phyloP scores from a whole-genome alignment of 2,797 vertebrate species.

The Phoxinus dragarum region DNA sequence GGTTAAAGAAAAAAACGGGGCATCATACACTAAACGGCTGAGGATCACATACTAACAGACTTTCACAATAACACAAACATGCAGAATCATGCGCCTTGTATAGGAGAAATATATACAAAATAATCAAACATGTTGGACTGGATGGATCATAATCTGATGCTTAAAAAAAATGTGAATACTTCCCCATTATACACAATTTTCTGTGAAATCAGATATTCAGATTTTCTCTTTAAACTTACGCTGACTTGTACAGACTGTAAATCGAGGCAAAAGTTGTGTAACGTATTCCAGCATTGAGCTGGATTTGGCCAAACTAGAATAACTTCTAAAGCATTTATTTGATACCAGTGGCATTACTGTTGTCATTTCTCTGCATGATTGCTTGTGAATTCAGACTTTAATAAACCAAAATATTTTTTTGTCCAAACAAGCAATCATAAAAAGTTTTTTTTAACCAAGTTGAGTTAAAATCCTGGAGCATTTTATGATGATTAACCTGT shows the following conservation, averaged over 20 bases:
- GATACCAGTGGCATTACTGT: background rate
- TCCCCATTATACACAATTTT: background rate
- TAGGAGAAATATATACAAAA: background rate
- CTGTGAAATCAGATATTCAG: background rate
- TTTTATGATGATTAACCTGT: constrained; percentile 4
- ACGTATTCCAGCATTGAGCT: background rate
- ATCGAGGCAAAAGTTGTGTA: background rate
- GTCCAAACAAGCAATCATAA: background rate
- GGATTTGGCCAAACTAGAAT: background rate
- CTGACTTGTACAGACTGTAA: background rate
- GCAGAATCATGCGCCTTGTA: background rate
- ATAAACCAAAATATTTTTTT: background rate
- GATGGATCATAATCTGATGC: background rate
- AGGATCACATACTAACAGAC: background rate
- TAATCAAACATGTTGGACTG: background rate
- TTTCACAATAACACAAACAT: background rate
- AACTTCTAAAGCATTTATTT: background rate
- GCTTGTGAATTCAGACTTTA: background rate
- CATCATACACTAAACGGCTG: background rate
- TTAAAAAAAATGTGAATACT: background rate
- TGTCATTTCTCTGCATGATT: background rate
- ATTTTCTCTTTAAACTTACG: background rate
- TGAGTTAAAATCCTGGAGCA: background rate
- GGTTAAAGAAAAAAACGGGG: background rate
- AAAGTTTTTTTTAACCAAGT: background rate